A percentile compares a stretch with the other conserved stretches of the same genome.
phyloP scores from a whole-genome alignment of 2,797 vertebrate genomes.

The Mastacembelus armatus region DNA sequence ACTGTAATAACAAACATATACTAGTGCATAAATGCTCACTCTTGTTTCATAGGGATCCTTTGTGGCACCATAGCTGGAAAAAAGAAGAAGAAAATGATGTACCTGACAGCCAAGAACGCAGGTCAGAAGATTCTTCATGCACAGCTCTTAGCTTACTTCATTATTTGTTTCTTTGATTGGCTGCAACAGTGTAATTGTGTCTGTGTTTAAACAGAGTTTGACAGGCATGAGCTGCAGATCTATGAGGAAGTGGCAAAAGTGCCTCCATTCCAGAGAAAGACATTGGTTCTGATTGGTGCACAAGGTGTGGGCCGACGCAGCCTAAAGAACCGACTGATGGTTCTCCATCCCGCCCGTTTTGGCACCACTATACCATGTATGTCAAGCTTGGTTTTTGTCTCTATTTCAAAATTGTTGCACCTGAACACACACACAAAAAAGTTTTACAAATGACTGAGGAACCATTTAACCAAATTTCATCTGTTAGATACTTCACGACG shows the following conservation, averaged over 20 bases:
- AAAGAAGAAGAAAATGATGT: conserved; percentile 99
- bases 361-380: conserved; percentile 96
- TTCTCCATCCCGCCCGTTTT: conserved; percentile 91
- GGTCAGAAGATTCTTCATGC: conserved; percentile 76
- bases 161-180: not conserved
- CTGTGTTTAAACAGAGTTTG: conserved; percentile 88
- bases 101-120: conserved; percentile 96
- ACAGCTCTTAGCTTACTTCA: not conserved
- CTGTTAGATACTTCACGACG: conserved; percentile 92
- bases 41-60: conserved; percentile 87
- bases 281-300: conserved; percentile 95
- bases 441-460: not conserved
- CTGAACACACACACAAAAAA: not conserved
- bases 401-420: no score
- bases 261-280: conserved; percentile 98
- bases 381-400: not conserved
- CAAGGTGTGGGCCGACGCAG: conserved; percentile 97
- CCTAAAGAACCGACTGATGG: conserved; percentile 96
- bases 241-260: conserved; percentile 98
- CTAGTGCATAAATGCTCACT: not conserved
- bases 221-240: conserved; percentile 98
- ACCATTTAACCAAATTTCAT: not conserved
- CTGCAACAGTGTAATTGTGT: not conserved
- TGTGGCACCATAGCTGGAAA: conserved; percentile 95
- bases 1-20: conserved; percentile 25